phyloP scores from a whole-genome alignment of 2,113 vertebrate species.

The Hyperoodon ampullatus region DNA sequence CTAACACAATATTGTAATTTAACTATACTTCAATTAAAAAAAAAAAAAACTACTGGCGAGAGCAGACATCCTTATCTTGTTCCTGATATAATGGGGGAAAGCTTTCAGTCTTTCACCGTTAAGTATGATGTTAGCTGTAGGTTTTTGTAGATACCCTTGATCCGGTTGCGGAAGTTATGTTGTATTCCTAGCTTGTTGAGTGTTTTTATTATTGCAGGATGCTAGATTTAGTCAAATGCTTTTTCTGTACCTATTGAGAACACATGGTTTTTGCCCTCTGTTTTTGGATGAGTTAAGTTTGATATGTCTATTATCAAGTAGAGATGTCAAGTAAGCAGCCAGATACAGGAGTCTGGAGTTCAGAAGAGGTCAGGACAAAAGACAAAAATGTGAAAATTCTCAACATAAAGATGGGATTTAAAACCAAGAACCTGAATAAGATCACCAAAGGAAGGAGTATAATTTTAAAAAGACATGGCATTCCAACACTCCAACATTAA shows the following conservation, averaged over 20 bases:
- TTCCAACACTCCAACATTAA: not conserved
- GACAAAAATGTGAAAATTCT: conserved; percentile 25
- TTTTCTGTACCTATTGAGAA: not conserved
- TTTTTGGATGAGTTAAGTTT: not conserved
- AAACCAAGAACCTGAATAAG: not conserved
- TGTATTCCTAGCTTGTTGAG: not conserved
- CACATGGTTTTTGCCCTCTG: not conserved
- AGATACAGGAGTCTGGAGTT: not conserved
- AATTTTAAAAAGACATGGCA: not conserved
- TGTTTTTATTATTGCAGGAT: not conserved
- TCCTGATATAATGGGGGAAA: not conserved
- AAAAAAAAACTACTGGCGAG: not conserved
- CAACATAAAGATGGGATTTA: not conserved
- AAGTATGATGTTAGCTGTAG: not conserved
- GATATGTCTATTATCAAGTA: not conserved
- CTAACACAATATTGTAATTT: too few relatives aligned
- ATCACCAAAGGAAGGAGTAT: not conserved
- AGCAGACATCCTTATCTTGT: not conserved
- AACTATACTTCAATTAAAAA: too few relatives aligned
- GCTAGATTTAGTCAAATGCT: not conserved
- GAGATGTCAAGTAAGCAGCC: not conserved
- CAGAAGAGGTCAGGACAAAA: not conserved
- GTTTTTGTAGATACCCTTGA: not conserved
- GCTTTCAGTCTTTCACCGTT: not conserved
- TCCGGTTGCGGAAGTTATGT: not conserved